Conservation (phyloP, 2,797 vertebrate species). For the Sebastes glaucus region DNA sequence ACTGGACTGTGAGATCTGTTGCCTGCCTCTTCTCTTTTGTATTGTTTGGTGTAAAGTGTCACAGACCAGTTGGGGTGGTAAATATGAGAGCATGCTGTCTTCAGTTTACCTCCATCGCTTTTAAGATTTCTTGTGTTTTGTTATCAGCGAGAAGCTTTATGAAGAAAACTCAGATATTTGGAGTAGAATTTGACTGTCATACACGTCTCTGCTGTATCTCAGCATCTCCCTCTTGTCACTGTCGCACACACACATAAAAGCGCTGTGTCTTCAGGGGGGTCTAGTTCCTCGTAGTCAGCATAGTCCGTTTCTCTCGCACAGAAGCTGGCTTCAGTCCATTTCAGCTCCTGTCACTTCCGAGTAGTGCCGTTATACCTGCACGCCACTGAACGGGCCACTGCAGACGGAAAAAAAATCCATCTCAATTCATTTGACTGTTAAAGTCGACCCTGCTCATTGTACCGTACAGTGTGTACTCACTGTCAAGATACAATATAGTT, state of each 20-base stretch:
- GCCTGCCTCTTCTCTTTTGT: conserved; percentile 48
- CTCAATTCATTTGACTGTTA: conserved; percentile 31
- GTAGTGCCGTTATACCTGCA: conserved; percentile 59
- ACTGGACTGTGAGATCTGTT: conserved; percentile 50
- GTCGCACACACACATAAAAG: conserved; percentile 23
- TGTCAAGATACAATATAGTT: background rate
- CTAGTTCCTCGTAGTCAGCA: conserved; percentile 71
- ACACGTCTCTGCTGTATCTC: conserved; percentile 11
- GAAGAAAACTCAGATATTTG: background rate
- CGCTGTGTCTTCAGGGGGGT: conserved; percentile 53
- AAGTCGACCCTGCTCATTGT: conserved; percentile 28
- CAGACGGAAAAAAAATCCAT: conserved; percentile 32
- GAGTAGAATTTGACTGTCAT: background rate
- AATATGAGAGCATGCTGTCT: conserved; percentile 50
- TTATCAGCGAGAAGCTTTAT: conserved; percentile 3
- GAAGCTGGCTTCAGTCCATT: conserved; percentile 62
- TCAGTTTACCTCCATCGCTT: conserved; percentile 22
- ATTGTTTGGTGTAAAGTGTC: conserved; percentile 52
- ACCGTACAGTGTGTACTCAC: background rate
- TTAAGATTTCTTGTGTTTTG: conserved; percentile 27
- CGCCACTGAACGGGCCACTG: conserved; percentile 32
- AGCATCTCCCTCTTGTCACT: conserved; percentile 32
- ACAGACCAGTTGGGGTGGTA: conserved; percentile 54
- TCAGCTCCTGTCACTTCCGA: conserved; percentile 65
- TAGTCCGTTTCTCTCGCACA: conserved; percentile 49